phyloP scores from a whole-genome alignment of 2,113 vertebrate genomes.

The Gnathonemus longibarbis region DNA sequence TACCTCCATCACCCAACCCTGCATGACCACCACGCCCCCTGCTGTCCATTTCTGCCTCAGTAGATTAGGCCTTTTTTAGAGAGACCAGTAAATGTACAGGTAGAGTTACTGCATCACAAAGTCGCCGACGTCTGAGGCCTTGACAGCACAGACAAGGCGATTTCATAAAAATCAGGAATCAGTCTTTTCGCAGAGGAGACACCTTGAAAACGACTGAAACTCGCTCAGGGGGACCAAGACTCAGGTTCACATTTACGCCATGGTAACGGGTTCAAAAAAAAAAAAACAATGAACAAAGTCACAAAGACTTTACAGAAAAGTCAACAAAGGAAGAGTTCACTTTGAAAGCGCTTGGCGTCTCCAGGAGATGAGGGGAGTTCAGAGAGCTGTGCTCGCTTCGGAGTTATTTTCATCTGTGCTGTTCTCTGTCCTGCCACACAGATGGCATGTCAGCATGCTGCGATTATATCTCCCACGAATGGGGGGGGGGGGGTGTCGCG shows the following conservation, averaged over 20 bases:
- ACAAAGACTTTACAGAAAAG: not conserved
- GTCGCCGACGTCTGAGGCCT: not conserved
- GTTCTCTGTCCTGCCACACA: not conserved
- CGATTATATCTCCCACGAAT: not conserved
- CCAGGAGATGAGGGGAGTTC: not conserved
- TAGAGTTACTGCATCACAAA: not conserved
- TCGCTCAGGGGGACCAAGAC: not conserved
- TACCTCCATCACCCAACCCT: not conserved
- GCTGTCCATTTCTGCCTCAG: not conserved
- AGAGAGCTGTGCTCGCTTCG: not conserved
- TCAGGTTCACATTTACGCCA: not conserved
- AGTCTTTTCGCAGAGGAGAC: not conserved
- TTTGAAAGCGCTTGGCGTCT: not conserved
- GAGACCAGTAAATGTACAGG: not conserved
- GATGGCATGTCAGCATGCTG: conserved; percentile 5
- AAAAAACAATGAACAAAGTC: not conserved
- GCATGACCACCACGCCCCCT: not conserved
- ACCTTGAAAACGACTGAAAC: not conserved
- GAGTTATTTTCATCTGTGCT: conserved; percentile 11
- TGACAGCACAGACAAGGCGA: not conserved
- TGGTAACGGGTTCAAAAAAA: not conserved
- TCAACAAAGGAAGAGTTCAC: not conserved
- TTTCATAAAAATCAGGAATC: not conserved
- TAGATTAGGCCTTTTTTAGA: not conserved
- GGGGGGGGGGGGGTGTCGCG: not conserved